These are phyloP conservation scores for Hypotaenidia philippensis DNA, from an alignment of 2,797 vertebrate genomes.

Conservation along the genomic window DNA sequence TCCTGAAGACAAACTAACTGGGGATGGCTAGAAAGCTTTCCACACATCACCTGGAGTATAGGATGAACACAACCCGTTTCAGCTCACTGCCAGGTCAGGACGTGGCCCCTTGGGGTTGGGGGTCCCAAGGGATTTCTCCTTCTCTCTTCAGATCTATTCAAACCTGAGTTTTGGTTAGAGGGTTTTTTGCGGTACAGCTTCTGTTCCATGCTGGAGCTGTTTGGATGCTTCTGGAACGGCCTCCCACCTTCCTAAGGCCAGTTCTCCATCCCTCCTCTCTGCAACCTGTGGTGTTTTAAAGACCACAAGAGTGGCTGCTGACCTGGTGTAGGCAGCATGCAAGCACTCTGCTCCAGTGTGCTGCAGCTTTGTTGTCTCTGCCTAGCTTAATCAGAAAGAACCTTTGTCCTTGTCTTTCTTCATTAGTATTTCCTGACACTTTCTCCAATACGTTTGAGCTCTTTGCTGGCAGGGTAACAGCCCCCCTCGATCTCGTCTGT, in stretches of 20 bases:
- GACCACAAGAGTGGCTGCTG: neutral
- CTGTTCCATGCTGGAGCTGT: neutral
- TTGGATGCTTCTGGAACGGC: neutral
- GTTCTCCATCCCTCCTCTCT: neutral
- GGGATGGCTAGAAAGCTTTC: constrained; percentile 43
- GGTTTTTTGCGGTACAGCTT: neutral
- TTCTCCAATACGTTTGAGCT: neutral
- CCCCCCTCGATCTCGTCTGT: neutral
- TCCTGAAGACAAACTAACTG: constrained; percentile 55
- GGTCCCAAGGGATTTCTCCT: neutral
- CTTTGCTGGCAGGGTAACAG: neutral
- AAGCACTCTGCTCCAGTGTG: neutral
- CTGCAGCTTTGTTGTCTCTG: neutral
- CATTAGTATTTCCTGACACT: constrained; percentile 7
- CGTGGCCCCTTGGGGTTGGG: neutral
- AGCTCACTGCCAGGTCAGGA: neutral
- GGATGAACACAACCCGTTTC: neutral
- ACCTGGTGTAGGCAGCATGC: neutral
- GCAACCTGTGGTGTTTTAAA: neutral
- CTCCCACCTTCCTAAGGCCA: neutral
- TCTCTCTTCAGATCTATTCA: neutral
- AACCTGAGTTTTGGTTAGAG: neutral
- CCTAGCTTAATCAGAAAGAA: constrained; percentile 2
- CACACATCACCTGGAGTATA: neutral
- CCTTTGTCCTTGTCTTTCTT: constrained; percentile 28